Conservation (phyloP, 2,888 invertebrate species). For the Nomada flava region DNA sequence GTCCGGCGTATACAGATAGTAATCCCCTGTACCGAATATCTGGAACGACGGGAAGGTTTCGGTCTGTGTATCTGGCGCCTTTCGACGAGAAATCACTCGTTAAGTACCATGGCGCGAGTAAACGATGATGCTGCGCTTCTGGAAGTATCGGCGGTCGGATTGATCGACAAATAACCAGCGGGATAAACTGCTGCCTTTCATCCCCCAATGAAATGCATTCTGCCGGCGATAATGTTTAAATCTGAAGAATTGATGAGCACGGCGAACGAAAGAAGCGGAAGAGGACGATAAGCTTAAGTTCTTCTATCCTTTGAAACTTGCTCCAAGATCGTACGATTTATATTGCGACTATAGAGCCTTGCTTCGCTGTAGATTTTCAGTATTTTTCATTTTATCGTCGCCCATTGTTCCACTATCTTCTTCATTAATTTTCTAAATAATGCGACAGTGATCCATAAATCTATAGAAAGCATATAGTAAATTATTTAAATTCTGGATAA, state of each 20-base stretch:
- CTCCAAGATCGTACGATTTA: not conserved
- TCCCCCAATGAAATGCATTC: conserved; percentile 8
- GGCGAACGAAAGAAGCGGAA: conserved; percentile 19
- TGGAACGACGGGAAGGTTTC: conserved; percentile 3
- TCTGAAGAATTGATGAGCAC: conserved; percentile 20
- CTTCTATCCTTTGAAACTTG: not conserved
- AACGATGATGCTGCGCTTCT: conserved; percentile 21
- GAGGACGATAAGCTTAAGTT: conserved; percentile 20
- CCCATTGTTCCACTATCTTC: no score
- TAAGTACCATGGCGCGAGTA: conserved; percentile 37
- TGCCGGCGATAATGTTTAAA: conserved; percentile 14
- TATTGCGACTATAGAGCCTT: not conserved
- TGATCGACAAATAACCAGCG: conserved; percentile 41
- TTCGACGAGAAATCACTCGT: conserved; percentile 36
- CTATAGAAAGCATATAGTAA: no score
- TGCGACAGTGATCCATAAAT: no score
- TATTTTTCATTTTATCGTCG: no score
- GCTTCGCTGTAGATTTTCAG: not conserved
- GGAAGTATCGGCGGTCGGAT: conserved; percentile 7
- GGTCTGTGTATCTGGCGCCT: conserved; percentile 10
- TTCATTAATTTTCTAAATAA: no score
- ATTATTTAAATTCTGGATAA: no score
- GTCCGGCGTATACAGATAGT: not conserved
- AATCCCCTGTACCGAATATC: conserved; percentile 39
- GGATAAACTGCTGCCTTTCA: conserved; percentile 15